Base-by-base conservation (phyloP, 2,888 invertebrate species). In the Coelinius sp. region DNA sequence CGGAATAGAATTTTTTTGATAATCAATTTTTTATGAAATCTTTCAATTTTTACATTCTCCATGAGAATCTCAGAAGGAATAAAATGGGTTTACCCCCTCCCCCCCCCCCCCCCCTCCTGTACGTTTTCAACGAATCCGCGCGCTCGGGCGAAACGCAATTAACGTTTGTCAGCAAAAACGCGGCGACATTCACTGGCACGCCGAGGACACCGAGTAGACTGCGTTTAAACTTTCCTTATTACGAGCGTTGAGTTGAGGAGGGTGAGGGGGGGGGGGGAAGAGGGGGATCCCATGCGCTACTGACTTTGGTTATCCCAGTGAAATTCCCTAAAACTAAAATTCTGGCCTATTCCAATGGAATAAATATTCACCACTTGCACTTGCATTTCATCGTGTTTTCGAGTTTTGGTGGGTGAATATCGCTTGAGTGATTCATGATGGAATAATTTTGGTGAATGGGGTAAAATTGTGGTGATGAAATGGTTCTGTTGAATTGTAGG, bases 131-230 rank as follows among this genome's bases (percentile, higher is more conserved):
- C 69, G 62, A 74, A 74, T 73, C 68, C 67, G 74, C 74, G 75
- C 79, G 76, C 81, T 81, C 81, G 78, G 80, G 79, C 77, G 80
- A 80, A 85, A 84, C 82, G 83, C 82, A 85, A 85, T 85, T 85
- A 85, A 84, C 76, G 74, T 73, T 76, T 68, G 73, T 75, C 73
- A 70, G 71, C 65, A 66, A 71, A 72, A 75, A 68, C 64, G 56
- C 68, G 68, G 41, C 76, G 66, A 71, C 71, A 76, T 76, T 31
- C 71, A 71, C 71, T 65, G 68, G 53, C 25, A 70, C 74, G 70
- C 38, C 31, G 64, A 71, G 69, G 67, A 69, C 73, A 70, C 56
- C 31, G 71, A 73, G 67, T 75, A 68, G 53, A 75, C 76, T 73
- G 71, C 73, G 75, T 76, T 78, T 73, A 76, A 81, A 81, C 79